phyloP scores from a whole-genome alignment of 2,797 vertebrate species.

The Xiphophorus birchmanni region DNA sequence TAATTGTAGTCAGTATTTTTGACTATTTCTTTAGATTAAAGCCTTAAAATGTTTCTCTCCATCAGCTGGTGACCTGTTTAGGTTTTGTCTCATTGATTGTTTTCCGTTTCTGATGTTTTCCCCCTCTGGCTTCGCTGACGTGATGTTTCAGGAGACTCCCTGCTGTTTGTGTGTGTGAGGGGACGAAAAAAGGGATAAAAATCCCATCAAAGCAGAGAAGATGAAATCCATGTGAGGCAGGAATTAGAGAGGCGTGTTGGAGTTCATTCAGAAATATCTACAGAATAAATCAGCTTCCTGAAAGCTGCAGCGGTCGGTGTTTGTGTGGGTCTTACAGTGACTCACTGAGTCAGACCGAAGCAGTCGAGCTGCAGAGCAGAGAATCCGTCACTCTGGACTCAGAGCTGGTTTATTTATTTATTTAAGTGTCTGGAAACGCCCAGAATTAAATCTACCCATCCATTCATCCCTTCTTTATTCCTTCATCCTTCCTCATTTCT shows the following conservation, averaged over 20 bases:
- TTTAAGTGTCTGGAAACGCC: background rate
- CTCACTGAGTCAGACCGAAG: background rate
- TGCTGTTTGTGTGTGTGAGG: background rate
- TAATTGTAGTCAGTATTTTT: background rate
- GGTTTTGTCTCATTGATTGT: background rate
- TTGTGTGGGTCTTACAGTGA: background rate
- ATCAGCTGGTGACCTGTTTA: background rate
- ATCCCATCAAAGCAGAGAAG: constrained; percentile 2
- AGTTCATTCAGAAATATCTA: constrained; percentile 9
- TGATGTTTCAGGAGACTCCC: constrained; percentile 7
- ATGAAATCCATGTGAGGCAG: background rate
- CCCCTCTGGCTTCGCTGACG: background rate
- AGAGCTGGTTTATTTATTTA: background rate
- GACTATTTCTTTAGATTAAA: background rate
- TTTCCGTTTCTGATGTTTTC: background rate
- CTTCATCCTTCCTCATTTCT: background rate
- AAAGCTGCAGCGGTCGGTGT: background rate
- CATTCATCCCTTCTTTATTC: too few species aligned
- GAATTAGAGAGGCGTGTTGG: background rate
- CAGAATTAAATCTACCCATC: background rate
- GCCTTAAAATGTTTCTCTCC: background rate
- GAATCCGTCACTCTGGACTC: background rate
- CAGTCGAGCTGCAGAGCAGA: background rate
- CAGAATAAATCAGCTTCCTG: background rate
- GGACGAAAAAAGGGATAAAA: constrained; percentile 11